Base-by-base conservation (phyloP, 2,888 invertebrate species). In the Drosophila pegasa region DNA sequence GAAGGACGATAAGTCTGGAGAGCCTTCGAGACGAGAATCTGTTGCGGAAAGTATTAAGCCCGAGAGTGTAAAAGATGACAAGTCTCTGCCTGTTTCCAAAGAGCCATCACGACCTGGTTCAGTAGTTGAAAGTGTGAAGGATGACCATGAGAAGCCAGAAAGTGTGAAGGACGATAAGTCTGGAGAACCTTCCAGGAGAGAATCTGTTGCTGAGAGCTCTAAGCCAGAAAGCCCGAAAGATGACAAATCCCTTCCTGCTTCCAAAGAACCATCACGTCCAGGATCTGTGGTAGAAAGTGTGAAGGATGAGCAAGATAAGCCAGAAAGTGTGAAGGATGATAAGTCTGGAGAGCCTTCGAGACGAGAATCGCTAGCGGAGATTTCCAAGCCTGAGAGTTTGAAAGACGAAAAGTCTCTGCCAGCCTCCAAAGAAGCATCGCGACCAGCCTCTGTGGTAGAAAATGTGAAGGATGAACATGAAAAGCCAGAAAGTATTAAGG, bases 361-460 rank as follows among this genome's bases (percentile, higher is more conserved):
- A 1, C 57, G 54, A 1, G 73, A 38, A 25, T 80, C 91, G 0
- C 65, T 64, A 16, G 70, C 67, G 9, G 70, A 50, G 25, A 56
- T 48, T 20, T 12, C 52, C 10, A 59, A 52, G 20, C 38, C 50
- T 22, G 76, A 43, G 5, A 45, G 50, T 4, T 4, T 29, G 4
- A 48, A 7, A 16, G 60, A 60, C 22, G 60, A 57, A 3, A 54
- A 41, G 12, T 64, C 73, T 25, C 4, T 37, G 5, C 16, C 20
- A n/a, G 27, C 6, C 5, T 48, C 69, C 14, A 71, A 74, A n/a
- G 73, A 68, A 25, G 2, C 27, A 12, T 60, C 61, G 14, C n/a
- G 52, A 8, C 51, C 45, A 10, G 69, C 29, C 22, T 76, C 80
- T 22, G 56, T 62, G 14, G 62, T 50, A 6, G 37, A 37, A 16